Evolutionary conservation across 2,888 invertebrate genomes (phyloP).

Genomic region (Dermolepida albohirtum): DNA sequence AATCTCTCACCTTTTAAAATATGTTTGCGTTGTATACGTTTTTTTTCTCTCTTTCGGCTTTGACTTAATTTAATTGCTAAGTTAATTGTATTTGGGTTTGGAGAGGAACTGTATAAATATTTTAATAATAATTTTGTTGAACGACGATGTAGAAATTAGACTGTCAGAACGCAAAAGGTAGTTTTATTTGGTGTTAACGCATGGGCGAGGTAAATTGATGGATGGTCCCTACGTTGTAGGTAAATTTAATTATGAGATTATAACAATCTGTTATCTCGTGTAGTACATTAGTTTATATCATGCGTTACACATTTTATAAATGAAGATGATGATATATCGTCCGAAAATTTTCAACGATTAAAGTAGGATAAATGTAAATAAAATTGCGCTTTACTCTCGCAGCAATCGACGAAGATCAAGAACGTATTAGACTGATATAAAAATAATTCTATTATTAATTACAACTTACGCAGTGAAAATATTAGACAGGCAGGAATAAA

Average conservation of each 20-base stretch:
- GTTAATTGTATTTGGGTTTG: slow-evolving; percentile 45
- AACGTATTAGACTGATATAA: too few species aligned
- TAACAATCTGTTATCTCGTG: background rate
- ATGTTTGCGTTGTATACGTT: slow-evolving; percentile 25
- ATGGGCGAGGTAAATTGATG: slow-evolving; percentile 45
- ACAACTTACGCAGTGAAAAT: too few species aligned
- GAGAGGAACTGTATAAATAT: slow-evolving; percentile 39
- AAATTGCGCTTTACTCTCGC: too few species aligned
- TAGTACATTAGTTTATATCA: background rate
- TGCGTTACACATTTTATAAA: background rate
- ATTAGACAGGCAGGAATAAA: too few species aligned
- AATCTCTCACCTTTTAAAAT: slow-evolving; percentile 37
- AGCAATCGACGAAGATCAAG: too few species aligned
- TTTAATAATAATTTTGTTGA: slow-evolving; percentile 39
- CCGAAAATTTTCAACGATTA: too few species aligned
- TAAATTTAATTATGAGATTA: slow-evolving; percentile 40
- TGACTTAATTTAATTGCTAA: slow-evolving; percentile 41
- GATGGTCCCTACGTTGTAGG: slow-evolving; percentile 47
- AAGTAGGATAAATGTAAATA: too few species aligned
- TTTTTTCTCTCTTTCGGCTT: slow-evolving; percentile 2
- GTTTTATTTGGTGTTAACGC: background rate
- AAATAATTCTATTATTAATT: too few species aligned
- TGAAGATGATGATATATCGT: background rate
- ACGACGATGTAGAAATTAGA: background rate
- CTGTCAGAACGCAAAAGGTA: background rate